These are phyloP conservation scores for Drosophila erecta DNA, from an alignment of 1,140 invertebrate species.

Conservation along the genomic window DNA sequence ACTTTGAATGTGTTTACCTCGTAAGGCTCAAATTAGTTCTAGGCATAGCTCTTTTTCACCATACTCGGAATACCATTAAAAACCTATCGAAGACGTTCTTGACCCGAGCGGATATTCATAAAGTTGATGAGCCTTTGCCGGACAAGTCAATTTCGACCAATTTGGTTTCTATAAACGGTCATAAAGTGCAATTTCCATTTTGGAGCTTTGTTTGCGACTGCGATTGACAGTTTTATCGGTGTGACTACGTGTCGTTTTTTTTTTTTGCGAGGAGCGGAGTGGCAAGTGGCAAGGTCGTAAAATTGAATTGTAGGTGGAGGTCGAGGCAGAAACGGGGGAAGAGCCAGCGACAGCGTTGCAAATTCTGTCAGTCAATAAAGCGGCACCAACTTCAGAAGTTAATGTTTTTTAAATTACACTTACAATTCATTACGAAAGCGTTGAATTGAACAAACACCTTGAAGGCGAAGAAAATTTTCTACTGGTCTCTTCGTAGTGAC, in stretches of 20 bases:
- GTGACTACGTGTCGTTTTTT: neutral
- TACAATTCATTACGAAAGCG: slow-evolving; percentile 63
- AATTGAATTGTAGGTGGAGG: slow-evolving; percentile 77
- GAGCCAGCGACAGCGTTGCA: slow-evolving; percentile 28
- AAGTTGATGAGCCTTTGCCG: slow-evolving; percentile 12
- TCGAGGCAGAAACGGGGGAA: slow-evolving; percentile 30
- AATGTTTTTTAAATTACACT: slow-evolving; percentile 69
- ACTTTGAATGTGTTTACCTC: neutral
- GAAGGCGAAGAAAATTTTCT: slow-evolving; percentile 53
- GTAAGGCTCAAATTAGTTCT: neutral
- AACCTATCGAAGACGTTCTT: slow-evolving; percentile 12
- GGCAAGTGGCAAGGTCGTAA: slow-evolving; percentile 68
- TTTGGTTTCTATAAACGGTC: slow-evolving; percentile 33
- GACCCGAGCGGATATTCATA: slow-evolving; percentile 33
- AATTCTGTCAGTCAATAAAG: slow-evolving; percentile 64
- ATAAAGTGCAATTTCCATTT: slow-evolving; percentile 26
- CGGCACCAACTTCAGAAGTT: slow-evolving; percentile 24
- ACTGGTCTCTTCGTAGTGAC: slow-evolving; percentile 21
- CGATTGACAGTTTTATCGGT: slow-evolving; percentile 25
- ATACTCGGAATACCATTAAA: neutral
- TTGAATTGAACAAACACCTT: slow-evolving; percentile 25
- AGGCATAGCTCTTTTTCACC: neutral
- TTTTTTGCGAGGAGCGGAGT: slow-evolving; percentile 26
- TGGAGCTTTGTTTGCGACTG: slow-evolving; percentile 16
- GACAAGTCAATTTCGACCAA: slow-evolving; percentile 30